Base-by-base conservation (phyloP, 2,888 invertebrate genomes). In the Idaea straminata region DNA sequence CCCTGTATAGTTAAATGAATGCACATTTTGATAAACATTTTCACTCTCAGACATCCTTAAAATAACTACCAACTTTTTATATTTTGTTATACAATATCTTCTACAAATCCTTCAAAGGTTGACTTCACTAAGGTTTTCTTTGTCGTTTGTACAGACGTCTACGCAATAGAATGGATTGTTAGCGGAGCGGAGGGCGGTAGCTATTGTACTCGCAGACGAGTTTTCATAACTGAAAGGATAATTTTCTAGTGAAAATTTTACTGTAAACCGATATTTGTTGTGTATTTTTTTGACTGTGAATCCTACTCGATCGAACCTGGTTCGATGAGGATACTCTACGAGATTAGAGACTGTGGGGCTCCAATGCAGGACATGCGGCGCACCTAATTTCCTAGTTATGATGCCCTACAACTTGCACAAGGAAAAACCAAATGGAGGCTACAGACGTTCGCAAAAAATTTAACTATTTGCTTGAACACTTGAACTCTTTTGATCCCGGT, bases 41-140 rank as follows among this genome's bases (percentile, higher is more conserved):
- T 10, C 5, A 47, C 2, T 13, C 5, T 13, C 47, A 10, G 7
- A 47, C 47, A 13, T 47, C 13, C 47, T 47, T 10, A 47, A 6
- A 47, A 47, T 47, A 47, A 47, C 47, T 47, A 47, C 47, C 47
- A 47, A 5, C 47, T 47, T 13, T 47, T 7, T 47, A 7, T 47
- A 47, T 47, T 47, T 47, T 47, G 47, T 47, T 47, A 47, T 58
- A 6, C 58, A 58, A 16, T 16, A n/a, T 16, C 58, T 58, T 15
- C 15, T 58, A 16, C n/a, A 59, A 59, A 59, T 59, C 34, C 59
- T 34, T 25, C 59, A 59, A 59, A 59, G 59, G 34, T 16, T 59
- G 59, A 59, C 59, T 59, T 34, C 58, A 16, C 25, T 59, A 25
- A 59, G 16, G 34, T 59, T 59, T 59, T 59, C 59, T 59, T 59